Percentiles rank a stretch among this genome's conserved stretches.
Evolutionary conservation across 2,888 invertebrate genomes (phyloP).

Genomic region (Drosophila austrosaltans): DNA sequence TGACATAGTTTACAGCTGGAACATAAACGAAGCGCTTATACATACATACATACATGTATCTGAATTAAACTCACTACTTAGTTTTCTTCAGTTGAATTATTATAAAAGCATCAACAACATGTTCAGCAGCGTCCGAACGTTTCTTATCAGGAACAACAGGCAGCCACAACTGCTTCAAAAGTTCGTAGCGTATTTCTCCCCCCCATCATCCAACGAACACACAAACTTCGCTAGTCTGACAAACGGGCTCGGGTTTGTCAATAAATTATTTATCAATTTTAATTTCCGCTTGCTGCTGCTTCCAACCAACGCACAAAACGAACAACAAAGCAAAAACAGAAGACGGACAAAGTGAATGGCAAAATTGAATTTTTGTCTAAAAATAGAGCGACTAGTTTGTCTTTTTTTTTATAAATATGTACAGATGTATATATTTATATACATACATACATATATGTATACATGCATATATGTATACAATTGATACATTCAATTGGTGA

Average conservation of each 20-base stretch:
- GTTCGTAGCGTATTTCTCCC: background rate
- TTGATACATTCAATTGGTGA: background rate
- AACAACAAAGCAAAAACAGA: conserved; percentile 21
- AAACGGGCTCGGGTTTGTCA: conserved; percentile 43
- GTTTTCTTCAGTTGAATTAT: background rate
- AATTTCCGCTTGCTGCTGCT: conserved; percentile 55
- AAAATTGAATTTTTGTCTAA: conserved; percentile 28
- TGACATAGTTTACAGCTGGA: background rate
- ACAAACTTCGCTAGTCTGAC: background rate
- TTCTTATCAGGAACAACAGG: conserved; percentile 1
- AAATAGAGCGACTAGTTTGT: conserved; percentile 35
- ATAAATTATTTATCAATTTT: conserved; percentile 65
- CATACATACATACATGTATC: background rate
- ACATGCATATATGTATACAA: background rate
- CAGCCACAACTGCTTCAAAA: background rate
- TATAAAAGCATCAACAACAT: background rate
- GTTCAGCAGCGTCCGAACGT: background rate
- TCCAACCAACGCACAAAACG: conserved; percentile 34
- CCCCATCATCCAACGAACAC: background rate
- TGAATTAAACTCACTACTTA: background rate
- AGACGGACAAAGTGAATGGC: conserved; percentile 44
- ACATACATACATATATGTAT: no score
- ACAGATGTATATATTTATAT: no score
- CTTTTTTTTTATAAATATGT: conserved; percentile 26
- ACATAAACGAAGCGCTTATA: no score